Base-by-base conservation (phyloP, 2,113 vertebrate species). In the Callipepla californica region DNA sequence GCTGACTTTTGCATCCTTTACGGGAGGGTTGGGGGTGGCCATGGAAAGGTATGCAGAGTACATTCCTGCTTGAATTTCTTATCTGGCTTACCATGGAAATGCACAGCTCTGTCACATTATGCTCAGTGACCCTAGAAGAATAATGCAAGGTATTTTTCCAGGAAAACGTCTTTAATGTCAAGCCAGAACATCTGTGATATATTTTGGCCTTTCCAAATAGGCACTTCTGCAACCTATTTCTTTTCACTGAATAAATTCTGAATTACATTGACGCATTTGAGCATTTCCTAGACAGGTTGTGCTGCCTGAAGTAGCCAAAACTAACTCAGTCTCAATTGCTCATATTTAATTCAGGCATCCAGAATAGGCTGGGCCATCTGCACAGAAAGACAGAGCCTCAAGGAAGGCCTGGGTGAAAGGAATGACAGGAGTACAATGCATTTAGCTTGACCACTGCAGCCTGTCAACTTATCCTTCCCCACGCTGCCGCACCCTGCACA, bases 361-460 rank as follows among this genome's bases (percentile, higher is more conserved):
- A 19, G 20, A 92, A 69, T 13, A 80, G 40, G 16, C 61, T 79
- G 62, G 34, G 58, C 82, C 72, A 66, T 2, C 8, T 82, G 30
- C 6, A 8, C 38, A 61, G 28, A 50, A 44, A 67, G 51, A 61
- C 0, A 1, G 48, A 25, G 55, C 47, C 23, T 76, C 0, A 0
- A 10, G 57, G 47, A 87, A 55, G 23, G 58, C n/a, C 48, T 67
- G 57, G 16, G 19, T 72, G 51, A 85, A 63, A 48, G 23, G 42
- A 85, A 42, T 36, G 38, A 50, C 13, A 47, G 21, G 42, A 65
- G 42, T 22, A 26, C 1, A 6, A 20, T 68, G 34, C 9, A 58
- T 4, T 6, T 0, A 0, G 57, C 40, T 50, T 72, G 51, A 30
- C 50, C 80, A 13, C 48, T 51, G 22, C 15, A 68, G 68, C 53